Conservation (phyloP, 92 coral and sea anemone species). For the Zoanthus sociatus region DNA sequence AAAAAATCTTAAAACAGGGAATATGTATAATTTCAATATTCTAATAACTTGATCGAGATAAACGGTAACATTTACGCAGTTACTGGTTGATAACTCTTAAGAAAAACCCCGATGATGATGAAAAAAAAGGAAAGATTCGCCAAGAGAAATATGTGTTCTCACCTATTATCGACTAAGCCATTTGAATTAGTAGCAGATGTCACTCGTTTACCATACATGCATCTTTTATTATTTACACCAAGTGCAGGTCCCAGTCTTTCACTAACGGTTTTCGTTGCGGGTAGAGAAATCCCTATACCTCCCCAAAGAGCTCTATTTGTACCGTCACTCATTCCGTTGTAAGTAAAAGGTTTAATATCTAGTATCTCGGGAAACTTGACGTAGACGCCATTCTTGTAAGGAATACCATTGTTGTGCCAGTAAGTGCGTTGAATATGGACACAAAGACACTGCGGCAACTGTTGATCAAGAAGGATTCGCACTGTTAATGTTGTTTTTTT, state of each 20-base stretch:
- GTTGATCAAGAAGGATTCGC: neutral
- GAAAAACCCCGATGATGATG: neutral
- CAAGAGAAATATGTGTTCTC: neutral
- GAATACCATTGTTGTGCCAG: constrained; percentile 93
- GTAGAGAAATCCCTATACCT: constrained; percentile 7
- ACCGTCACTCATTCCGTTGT: constrained; percentile 40
- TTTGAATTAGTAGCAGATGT: neutral
- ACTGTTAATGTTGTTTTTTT: too few relatives aligned
- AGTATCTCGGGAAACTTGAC: constrained; percentile 83
- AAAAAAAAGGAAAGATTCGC: neutral
- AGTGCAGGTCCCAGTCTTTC: constrained; percentile 9
- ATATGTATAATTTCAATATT: too few relatives aligned
- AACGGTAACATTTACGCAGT: too few relatives aligned
- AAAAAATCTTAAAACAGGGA: too few relatives aligned
- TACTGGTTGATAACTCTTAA: too few relatives aligned
- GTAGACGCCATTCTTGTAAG: constrained; percentile 85
- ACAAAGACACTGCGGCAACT: constrained; percentile 96
- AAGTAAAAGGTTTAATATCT: constrained; percentile 82
- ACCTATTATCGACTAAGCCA: neutral
- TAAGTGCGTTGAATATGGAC: constrained; percentile 95
- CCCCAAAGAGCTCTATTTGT: constrained; percentile 37
- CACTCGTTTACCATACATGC: neutral
- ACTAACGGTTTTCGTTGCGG: neutral
- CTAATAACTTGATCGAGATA: too few relatives aligned
- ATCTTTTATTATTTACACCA: neutral